phyloP scores from a whole-genome alignment of 1,140 invertebrate species.

The Tachypleus tridentatus region DNA sequence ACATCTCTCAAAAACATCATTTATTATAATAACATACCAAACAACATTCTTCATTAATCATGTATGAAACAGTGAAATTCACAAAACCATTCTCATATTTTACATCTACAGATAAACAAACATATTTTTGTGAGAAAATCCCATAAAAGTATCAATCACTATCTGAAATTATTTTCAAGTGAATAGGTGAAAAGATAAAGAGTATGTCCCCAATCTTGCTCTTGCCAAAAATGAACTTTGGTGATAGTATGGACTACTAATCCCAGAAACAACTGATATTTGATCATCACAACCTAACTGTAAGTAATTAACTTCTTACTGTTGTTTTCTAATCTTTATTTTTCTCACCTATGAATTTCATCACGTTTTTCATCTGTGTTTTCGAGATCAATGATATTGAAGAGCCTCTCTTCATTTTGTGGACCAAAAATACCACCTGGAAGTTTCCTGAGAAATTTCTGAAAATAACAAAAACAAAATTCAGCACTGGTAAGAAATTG shows the following conservation, averaged over 20 bases:
- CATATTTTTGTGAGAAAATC: no score
- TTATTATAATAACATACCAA: no score
- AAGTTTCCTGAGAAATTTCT: constrained; percentile 86
- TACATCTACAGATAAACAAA: no score
- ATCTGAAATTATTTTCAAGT: no score
- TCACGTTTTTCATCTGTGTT: constrained; percentile 68
- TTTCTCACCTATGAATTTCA: constrained; percentile 71
- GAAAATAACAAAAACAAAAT: constrained; percentile 21
- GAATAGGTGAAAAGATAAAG: constrained; percentile 7
- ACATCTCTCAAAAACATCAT: no score
- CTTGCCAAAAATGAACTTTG: background rate
- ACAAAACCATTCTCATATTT: no score
- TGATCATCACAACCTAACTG: background rate
- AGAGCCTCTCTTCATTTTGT: constrained; percentile 77
- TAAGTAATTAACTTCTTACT: background rate
- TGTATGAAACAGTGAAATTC: no score
- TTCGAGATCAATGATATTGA: constrained; percentile 62
- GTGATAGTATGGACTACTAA: background rate
- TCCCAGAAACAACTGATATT: background rate
- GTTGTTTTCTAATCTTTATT: background rate
- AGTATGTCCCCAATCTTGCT: background rate
- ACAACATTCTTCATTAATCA: no score
- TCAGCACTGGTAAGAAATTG: no score
- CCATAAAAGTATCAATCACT: no score
- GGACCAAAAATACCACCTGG: constrained; percentile 89